These are phyloP conservation scores for Julus scanicus DNA, from an alignment of 2,888 invertebrate species.

Conservation along the genomic window DNA sequence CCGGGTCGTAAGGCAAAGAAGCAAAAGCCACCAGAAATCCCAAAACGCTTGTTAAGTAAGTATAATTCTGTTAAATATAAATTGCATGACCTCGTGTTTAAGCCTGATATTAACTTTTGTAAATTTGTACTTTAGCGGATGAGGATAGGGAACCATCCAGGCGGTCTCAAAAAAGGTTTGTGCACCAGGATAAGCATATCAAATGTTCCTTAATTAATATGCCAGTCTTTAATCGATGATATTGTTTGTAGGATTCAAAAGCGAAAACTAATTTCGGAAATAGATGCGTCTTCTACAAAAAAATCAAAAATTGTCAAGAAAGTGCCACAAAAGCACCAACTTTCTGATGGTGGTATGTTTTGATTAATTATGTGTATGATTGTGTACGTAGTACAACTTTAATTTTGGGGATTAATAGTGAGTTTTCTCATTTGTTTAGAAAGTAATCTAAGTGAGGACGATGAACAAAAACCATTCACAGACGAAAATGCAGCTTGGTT, in stretches of 20 bases:
- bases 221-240: neutral
- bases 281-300: neutral
- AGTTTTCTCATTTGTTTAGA: neutral
- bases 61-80: neutral
- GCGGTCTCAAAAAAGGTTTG: constrained; percentile 41
- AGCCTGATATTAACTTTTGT: neutral
- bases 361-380: constrained; percentile 5
- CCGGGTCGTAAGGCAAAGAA: constrained; percentile 89
- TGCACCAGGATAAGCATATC: neutral
- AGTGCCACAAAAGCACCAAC: neutral
- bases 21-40: constrained; percentile 80
- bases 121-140: neutral
- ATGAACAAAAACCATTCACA: constrained; percentile 70
- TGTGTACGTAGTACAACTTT: neutral
- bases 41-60: constrained; percentile 71
- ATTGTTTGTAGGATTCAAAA: neutral
- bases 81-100: neutral
- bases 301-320: neutral
- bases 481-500: constrained; percentile 80
- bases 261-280: neutral
- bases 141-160: neutral
- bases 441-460: neutral
- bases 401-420: neutral
- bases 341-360: neutral
- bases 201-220: neutral